Evolutionary conservation across 2,113 vertebrate genomes (phyloP).

Genomic region (Hyaena hyaena): DNA sequence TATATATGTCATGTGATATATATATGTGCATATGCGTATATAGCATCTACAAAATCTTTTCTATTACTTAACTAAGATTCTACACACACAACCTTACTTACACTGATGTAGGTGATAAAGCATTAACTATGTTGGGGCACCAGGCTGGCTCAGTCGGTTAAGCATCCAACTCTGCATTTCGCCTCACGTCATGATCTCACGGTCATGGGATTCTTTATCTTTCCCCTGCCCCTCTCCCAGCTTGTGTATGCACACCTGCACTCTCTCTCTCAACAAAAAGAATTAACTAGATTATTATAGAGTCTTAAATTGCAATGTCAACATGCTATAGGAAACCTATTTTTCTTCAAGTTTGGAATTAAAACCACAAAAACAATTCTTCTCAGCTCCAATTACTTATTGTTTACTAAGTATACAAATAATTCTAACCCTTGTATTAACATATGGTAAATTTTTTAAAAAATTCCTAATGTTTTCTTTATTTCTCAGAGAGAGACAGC

Average conservation of each 20-base stretch:
- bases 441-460: background rate
- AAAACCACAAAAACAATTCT: background rate
- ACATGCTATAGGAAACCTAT: background rate
- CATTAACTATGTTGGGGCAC: background rate
- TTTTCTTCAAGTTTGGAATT: background rate
- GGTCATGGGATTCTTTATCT: too few species aligned
- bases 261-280: too few species aligned
- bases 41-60: too few species aligned
- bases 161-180: too few species aligned
- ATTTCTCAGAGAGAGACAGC: too few species aligned
- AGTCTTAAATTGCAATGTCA: background rate
- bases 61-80: background rate
- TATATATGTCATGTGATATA: background rate
- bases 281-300: background rate
- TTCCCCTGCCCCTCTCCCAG: too few species aligned
- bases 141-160: too few species aligned
- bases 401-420: background rate
- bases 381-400: background rate
- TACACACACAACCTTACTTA: background rate
- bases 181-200: too few species aligned
- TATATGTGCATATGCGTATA: background rate
- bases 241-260: too few species aligned
- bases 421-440: background rate
- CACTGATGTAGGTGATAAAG: background rate
- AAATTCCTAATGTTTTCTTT: too few species aligned